phyloP scores from a whole-genome alignment of 2,888 invertebrate genomes.

The Frankliniella intonsa region DNA sequence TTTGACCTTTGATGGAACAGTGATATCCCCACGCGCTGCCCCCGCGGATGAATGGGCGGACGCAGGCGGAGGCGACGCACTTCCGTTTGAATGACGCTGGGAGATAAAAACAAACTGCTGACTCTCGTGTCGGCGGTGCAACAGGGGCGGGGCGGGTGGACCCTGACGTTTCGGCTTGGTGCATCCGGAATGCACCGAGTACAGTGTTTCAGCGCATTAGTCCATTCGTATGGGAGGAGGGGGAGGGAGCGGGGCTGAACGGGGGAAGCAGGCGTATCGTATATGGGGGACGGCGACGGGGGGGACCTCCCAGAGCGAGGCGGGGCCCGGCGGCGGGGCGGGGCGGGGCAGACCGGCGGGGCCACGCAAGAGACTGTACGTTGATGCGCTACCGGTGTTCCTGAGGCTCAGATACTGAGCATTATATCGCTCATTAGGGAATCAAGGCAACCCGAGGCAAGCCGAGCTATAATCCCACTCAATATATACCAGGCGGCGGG shows the following conservation, averaged over 20 bases:
- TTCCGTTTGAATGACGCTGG: too few relatives aligned
- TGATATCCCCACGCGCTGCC: too few relatives aligned
- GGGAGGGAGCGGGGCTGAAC: too few relatives aligned
- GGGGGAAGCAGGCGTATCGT: neutral
- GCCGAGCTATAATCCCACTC: constrained; percentile 24
- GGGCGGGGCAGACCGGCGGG: neutral
- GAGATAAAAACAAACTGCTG: too few relatives aligned
- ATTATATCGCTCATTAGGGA: constrained; percentile 25
- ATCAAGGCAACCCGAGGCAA: neutral
- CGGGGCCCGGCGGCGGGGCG: neutral
- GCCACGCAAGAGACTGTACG: neutral
- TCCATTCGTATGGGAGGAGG: neutral
- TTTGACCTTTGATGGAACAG: too few relatives aligned
- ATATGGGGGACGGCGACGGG: neutral
- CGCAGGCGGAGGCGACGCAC: too few relatives aligned
- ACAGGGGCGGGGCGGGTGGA: neutral
- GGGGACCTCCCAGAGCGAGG: neutral
- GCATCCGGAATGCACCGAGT: neutral
- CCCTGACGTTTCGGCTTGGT: too few relatives aligned
- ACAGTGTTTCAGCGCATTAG: neutral
- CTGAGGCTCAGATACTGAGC: neutral
- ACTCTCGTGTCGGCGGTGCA: too few relatives aligned
- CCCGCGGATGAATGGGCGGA: too few relatives aligned
- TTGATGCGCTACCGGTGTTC: constrained; percentile 10
- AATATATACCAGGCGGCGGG: neutral